Evolutionary conservation across 2,888 invertebrate species (phyloP).

Genomic region (Candidula unifasciata): DNA sequence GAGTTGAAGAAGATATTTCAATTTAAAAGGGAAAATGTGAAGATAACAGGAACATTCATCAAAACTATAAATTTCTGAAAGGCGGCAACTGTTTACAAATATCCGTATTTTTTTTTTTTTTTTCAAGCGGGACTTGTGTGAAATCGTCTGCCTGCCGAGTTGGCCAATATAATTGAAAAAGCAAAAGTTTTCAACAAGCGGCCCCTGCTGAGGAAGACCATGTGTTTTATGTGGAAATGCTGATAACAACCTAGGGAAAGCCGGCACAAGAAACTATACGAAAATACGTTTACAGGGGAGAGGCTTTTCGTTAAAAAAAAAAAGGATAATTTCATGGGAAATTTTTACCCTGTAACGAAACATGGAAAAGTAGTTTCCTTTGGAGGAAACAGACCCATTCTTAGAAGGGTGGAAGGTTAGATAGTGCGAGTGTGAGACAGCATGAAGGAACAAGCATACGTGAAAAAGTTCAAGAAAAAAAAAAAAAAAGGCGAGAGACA

Average conservation of each 20-base stretch:
- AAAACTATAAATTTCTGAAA: slow-evolving; percentile 26
- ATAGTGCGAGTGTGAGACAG: slow-evolving; percentile 1
- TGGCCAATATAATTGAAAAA: slow-evolving; percentile 32
- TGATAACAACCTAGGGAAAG: neutral
- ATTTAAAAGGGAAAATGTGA: neutral
- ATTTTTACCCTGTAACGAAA: neutral
- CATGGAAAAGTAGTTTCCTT: neutral
- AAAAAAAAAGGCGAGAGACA: too few species aligned
- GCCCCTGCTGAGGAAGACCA: slow-evolving; percentile 20
- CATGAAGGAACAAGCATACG: neutral
- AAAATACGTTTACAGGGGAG: neutral
- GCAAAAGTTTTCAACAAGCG: slow-evolving; percentile 26
- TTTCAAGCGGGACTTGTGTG: slow-evolving; percentile 12
- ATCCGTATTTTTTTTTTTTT: neutral
- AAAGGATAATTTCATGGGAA: slow-evolving; percentile 1
- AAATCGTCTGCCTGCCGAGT: slow-evolving; percentile 13
- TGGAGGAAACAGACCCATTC: neutral
- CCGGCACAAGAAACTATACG: neutral
- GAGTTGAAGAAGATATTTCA: too few species aligned
- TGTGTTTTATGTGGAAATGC: slow-evolving; percentile 9
- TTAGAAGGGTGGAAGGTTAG: neutral
- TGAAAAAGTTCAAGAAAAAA: too few species aligned
- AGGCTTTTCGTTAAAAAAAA: neutral
- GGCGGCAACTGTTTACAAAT: slow-evolving; percentile 28
- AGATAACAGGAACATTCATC: slow-evolving; percentile 22